Conservation (phyloP, 2,797 vertebrate species). For the Carduelis carduelis region DNA sequence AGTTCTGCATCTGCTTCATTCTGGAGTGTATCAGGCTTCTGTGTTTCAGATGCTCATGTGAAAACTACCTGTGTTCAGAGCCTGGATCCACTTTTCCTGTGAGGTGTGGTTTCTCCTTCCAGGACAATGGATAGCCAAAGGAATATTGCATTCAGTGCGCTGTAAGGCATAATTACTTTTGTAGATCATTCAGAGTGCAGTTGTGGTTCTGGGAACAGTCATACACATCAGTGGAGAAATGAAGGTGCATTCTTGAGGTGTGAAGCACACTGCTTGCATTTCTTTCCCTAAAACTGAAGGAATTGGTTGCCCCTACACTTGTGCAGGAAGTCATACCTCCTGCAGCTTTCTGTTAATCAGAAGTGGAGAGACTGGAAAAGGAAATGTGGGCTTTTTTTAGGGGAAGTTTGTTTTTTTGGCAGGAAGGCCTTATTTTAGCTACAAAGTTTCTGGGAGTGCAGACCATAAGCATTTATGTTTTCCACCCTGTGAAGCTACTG, state of each 20-base stretch:
- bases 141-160: background rate
- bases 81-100: background rate
- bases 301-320: background rate
- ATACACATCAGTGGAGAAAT: background rate
- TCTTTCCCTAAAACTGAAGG: background rate
- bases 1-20: background rate
- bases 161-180: background rate
- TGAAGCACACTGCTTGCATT: background rate
- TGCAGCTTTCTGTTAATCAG: background rate
- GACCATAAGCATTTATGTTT: background rate
- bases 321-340: background rate
- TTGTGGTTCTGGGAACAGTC: background rate
- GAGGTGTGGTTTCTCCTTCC: background rate
- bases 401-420: background rate
- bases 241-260: background rate
- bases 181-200: background rate
- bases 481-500: background rate
- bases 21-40: background rate
- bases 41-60: background rate
- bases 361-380: background rate
- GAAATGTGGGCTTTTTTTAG: fast-evolving
- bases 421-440: background rate
- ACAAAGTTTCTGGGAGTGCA: background rate
- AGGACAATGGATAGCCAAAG: background rate
- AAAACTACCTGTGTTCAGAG: background rate